Conservation (phyloP, 1,140 invertebrate genomes). For the Cydia pomonella region DNA sequence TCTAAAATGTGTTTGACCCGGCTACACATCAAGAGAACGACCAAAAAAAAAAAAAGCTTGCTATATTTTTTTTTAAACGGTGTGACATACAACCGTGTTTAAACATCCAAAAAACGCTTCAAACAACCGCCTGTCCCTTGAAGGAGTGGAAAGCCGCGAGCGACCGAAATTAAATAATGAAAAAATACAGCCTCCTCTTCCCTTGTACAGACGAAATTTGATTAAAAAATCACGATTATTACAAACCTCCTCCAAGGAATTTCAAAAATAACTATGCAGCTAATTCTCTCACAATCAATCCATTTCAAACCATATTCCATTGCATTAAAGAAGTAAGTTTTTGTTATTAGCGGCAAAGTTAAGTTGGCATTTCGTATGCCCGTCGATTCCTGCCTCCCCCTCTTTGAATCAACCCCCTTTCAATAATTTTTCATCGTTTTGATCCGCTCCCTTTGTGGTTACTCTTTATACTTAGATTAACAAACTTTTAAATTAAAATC, state of each 20-base stretch:
- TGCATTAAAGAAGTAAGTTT: constrained; percentile 33
- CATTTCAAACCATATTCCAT: constrained; percentile 38
- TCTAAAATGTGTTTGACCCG: no score
- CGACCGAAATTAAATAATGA: constrained; percentile 80
- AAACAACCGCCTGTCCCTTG: constrained; percentile 68
- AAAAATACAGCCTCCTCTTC: constrained; percentile 78
- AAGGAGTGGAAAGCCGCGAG: constrained; percentile 70
- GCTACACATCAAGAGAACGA: no score
- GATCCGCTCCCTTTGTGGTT: constrained; percentile 75
- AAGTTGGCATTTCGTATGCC: constrained; percentile 54
- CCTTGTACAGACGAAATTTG: constrained; percentile 78
- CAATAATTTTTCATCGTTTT: constrained; percentile 79
- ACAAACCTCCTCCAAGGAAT: constrained; percentile 64
- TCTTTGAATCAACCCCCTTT: constrained; percentile 67
- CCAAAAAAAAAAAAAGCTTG: no score
- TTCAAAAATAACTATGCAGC: constrained; percentile 40
- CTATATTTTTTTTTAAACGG: no score
- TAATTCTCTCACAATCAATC: constrained; percentile 33
- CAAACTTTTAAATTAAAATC: constrained; percentile 79
- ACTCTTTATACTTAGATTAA: constrained; percentile 75
- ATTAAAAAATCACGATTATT: constrained; percentile 81
- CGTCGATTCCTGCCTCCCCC: constrained; percentile 64
- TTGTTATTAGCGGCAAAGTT: constrained; percentile 38
- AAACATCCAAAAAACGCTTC: constrained; percentile 72
- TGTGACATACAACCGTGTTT: constrained; percentile 50